These are phyloP conservation scores for Torymus texanus DNA, from an alignment of 2,888 invertebrate species.

Conservation along the genomic window DNA sequence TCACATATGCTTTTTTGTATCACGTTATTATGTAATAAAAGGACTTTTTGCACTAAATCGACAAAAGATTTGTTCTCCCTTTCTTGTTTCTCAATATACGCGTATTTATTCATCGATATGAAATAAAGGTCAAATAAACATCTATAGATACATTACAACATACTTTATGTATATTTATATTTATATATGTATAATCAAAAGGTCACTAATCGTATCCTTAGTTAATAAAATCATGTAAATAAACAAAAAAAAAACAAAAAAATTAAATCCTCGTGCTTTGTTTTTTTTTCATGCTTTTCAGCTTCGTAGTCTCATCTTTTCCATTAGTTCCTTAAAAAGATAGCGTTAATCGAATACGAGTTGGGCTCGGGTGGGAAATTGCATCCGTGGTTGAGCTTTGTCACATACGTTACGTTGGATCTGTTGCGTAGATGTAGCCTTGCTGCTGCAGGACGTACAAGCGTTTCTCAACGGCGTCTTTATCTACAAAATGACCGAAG, in stretches of 20 bases:
- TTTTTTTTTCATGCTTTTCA: constrained; percentile 49
- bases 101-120: constrained; percentile 70
- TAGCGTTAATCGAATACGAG: constrained; percentile 62
- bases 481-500: constrained; percentile 81
- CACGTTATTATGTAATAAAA: constrained; percentile 48
- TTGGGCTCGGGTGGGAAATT: constrained; percentile 60
- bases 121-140: constrained; percentile 71
- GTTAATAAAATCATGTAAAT: constrained; percentile 65
- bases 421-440: constrained; percentile 83
- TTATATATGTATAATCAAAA: constrained; percentile 57
- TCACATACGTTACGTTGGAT: constrained; percentile 75
- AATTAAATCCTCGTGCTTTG: constrained; percentile 24
- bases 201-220: constrained; percentile 59
- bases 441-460: constrained; percentile 89
- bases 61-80: constrained; percentile 28
- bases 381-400: constrained; percentile 59
- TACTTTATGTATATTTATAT: constrained; percentile 64
- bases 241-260: constrained; percentile 46
- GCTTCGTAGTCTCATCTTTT: constrained; percentile 47
- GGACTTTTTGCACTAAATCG: constrained; percentile 57
- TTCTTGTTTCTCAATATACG: constrained; percentile 61
- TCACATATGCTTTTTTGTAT: constrained; percentile 46
- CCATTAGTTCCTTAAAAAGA: constrained; percentile 58
- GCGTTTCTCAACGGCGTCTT: constrained; percentile 97
- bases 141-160: constrained; percentile 68